Evolutionary conservation across 1,140 invertebrate species (phyloP).

Genomic region (Formica selysi): DNA sequence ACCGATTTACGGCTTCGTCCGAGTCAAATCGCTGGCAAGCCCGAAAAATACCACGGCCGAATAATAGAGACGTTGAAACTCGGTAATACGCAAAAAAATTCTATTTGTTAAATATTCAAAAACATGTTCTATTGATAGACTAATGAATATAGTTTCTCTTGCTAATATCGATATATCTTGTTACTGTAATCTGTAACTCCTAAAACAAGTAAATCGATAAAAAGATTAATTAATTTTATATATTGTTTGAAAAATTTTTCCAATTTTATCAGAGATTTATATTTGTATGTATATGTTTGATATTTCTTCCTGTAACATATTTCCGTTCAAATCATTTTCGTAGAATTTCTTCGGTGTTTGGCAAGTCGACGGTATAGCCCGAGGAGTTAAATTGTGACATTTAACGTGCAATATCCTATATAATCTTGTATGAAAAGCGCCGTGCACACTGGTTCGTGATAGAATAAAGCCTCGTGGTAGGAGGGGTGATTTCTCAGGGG

Average conservation of each 20-base stretch:
- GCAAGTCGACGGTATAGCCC: slow-evolving; percentile 58
- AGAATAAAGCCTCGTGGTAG: slow-evolving; percentile 70
- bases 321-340: slow-evolving; percentile 64
- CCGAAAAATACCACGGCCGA: slow-evolving; percentile 5
- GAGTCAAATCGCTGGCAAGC: slow-evolving; percentile 38
- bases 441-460: slow-evolving; percentile 72
- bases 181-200: background rate
- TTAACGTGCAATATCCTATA: slow-evolving; percentile 83
- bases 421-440: slow-evolving; percentile 82
- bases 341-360: slow-evolving; percentile 21
- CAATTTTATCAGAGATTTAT: background rate
- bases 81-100: background rate
- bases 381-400: slow-evolving; percentile 74
- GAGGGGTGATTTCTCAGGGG: slow-evolving; percentile 71
- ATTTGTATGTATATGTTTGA: background rate
- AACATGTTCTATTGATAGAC: background rate
- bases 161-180: background rate
- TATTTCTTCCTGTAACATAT: background rate
- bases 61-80: slow-evolving; percentile 14
- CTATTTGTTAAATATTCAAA: background rate
- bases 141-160: background rate
- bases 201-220: background rate
- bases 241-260: background rate
- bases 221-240: background rate
- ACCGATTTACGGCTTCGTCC: slow-evolving; percentile 58